A percentile compares a stretch with the other conserved stretches of the same genome.
Evolutionary conservation across 2,113 vertebrate genomes (phyloP).

Genomic region (Microtus oregoni): DNA sequence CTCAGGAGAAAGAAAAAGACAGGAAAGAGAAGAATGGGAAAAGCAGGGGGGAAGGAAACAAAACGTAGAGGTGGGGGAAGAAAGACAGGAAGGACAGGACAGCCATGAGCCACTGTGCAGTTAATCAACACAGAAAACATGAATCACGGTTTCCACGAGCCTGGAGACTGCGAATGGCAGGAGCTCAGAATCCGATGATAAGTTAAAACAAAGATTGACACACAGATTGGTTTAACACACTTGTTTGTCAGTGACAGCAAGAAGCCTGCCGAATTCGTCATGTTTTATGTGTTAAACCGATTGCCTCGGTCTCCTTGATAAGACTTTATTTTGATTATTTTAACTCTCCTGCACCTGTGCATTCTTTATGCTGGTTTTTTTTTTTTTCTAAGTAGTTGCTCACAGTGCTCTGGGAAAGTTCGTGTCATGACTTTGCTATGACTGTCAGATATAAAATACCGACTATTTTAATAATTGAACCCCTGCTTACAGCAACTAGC

Average conservation of each 20-base stretch:
- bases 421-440: constrained; percentile 86
- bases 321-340: constrained; percentile 80
- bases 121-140: constrained; percentile 69
- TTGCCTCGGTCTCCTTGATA: constrained; percentile 84
- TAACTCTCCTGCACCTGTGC: constrained; percentile 82
- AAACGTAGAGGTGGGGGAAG: background rate
- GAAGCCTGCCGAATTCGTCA: constrained; percentile 75
- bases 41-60: background rate
- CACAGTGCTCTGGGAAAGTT: constrained; percentile 87
- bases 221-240: constrained; percentile 77
- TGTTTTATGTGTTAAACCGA: constrained; percentile 79
- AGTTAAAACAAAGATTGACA: constrained; percentile 67
- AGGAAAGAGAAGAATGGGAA: constrained; percentile 1
- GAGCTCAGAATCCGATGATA: constrained; percentile 72
- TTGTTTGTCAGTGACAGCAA: constrained; percentile 78
- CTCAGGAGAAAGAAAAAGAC: constrained; percentile 28
- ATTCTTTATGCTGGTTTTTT: constrained; percentile 76
- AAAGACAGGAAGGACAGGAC: background rate
- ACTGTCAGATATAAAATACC: constrained; percentile 84
- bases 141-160: constrained; percentile 73
- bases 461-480: constrained; percentile 88
- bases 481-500: constrained; percentile 81
- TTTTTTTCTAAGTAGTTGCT: constrained; percentile 79
- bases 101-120: constrained; percentile 56
- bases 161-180: constrained; percentile 66